Evolutionary conservation across 1,140 invertebrate species (phyloP).

Genomic region (Bombus breviceps): DNA sequence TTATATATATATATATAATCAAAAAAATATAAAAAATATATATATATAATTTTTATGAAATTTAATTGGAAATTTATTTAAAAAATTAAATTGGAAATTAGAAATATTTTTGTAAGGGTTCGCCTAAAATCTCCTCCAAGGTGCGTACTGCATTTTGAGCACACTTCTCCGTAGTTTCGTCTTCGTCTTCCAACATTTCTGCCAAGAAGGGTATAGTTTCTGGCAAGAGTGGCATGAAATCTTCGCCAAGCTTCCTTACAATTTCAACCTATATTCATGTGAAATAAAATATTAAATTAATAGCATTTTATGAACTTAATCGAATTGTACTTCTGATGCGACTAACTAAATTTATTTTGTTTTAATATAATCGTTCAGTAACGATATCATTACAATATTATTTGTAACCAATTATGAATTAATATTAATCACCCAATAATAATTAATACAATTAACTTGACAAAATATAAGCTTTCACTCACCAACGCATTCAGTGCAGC

Average conservation of each 20-base stretch:
- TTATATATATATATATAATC: not conserved
- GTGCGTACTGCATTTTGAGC: constrained; percentile 89
- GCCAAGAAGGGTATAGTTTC: constrained; percentile 93
- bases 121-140: constrained; percentile 91
- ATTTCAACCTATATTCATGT: constrained; percentile 85
- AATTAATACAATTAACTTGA: not conserved
- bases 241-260: constrained; percentile 90
- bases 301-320: not conserved
- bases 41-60: too few relatives aligned
- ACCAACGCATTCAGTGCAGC: constrained; percentile 76
- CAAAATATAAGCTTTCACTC: constrained; percentile 39
- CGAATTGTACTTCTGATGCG: not conserved
- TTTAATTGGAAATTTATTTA: not conserved
- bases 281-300: not conserved
- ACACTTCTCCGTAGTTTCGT: constrained; percentile 88
- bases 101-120: constrained; percentile 93
- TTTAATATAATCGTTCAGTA: too few relatives aligned
- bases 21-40: too few relatives aligned
- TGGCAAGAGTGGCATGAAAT: constrained; percentile 90
- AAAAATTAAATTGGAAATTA: constrained; percentile 77
- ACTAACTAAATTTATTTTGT: too few relatives aligned
- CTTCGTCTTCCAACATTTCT: constrained; percentile 93
- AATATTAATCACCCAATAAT: not conserved
- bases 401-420: not conserved
- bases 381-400: too few relatives aligned